Evolutionary conservation across 2,113 vertebrate species (phyloP).

Genomic region (Delphinus delphis): DNA sequence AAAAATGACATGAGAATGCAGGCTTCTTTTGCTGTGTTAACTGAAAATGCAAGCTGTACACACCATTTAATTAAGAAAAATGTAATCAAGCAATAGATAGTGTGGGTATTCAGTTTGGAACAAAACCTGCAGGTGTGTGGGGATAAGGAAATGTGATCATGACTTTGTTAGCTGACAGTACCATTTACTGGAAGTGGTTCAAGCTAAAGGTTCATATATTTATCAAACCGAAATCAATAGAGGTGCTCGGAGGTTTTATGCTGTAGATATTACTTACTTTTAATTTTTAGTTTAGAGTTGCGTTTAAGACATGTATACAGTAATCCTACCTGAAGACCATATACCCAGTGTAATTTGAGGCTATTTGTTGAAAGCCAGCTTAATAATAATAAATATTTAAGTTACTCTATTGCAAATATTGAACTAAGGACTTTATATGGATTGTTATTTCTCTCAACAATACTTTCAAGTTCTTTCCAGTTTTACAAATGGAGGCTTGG

Average conservation of each 20-base stretch:
- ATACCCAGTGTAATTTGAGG: background rate
- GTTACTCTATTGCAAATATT: background rate
- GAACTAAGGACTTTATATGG: background rate
- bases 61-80: slow-evolving; percentile 65
- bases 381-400: background rate
- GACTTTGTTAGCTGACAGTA: background rate
- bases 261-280: background rate
- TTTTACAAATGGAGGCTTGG: background rate
- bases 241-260: background rate
- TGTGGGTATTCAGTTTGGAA: background rate
- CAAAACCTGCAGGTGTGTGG: slow-evolving; percentile 24
- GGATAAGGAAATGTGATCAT: background rate
- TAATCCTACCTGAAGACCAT: background rate
- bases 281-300: background rate
- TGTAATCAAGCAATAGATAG: slow-evolving; percentile 15
- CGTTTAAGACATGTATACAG: background rate
- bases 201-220: background rate
- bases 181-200: background rate
- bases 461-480: background rate
- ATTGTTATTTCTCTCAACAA: background rate
- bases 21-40: slow-evolving; percentile 54
- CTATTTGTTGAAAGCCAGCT: background rate
- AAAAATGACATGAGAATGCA: slow-evolving; percentile 40
- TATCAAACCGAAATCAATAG: background rate
- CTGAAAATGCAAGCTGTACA: slow-evolving; percentile 54